These are phyloP conservation scores for Phyllopteryx taeniolatus DNA, from an alignment of 2,113 vertebrate genomes.

Conservation along the genomic window DNA sequence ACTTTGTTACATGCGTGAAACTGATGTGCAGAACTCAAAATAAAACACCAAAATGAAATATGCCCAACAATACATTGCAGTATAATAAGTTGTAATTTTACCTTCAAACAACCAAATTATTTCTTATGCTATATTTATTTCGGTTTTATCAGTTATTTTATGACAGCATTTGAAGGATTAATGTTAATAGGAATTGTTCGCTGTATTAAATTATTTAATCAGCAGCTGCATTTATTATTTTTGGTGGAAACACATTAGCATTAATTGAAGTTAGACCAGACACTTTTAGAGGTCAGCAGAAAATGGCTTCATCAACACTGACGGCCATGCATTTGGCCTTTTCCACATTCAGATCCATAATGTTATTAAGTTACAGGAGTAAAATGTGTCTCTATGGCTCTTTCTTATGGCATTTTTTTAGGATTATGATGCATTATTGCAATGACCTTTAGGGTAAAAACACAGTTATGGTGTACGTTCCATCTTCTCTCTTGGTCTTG, in stretches of 20 bases:
- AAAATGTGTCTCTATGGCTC: not conserved
- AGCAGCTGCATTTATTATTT: constrained; percentile 16
- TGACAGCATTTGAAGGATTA: not conserved
- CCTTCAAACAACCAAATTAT: no score
- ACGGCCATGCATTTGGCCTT: constrained; percentile 28
- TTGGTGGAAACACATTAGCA: constrained; percentile 3
- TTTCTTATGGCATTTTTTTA: not conserved
- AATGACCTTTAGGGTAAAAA: constrained; percentile 1
- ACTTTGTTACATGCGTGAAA: no score
- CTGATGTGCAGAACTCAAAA: no score
- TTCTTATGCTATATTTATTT: not conserved
- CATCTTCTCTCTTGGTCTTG: not conserved
- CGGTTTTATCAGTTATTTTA: not conserved
- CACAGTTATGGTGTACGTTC: not conserved
- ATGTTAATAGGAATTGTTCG: not conserved
- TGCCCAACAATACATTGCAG: no score
- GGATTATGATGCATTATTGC: not conserved
- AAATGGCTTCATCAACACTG: constrained; percentile 30
- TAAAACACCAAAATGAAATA: no score
- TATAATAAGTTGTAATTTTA: no score
- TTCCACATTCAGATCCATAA: constrained; percentile 26
- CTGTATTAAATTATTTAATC: constrained; percentile 10
- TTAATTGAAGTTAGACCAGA: constrained; percentile 14
- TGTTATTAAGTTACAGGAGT: constrained; percentile 20
- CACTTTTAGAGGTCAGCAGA: constrained; percentile 9